These are phyloP conservation scores for Mormyrus hasselquistii DNA, from an alignment of 2,797 vertebrate genomes.

Conservation along the genomic window DNA sequence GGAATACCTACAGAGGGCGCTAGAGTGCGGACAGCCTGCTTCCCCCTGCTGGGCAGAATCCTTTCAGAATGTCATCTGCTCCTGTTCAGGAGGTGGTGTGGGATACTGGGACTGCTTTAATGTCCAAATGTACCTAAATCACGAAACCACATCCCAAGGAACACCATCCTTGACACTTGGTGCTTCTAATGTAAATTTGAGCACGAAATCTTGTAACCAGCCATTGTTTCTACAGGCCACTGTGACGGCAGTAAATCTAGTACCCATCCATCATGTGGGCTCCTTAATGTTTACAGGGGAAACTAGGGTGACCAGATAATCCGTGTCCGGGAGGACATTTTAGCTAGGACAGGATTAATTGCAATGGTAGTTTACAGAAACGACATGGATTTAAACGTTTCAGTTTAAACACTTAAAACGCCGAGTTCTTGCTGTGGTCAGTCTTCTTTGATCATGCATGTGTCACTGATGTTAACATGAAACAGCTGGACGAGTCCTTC, in stretches of 20 bases:
- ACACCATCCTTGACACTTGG: neutral
- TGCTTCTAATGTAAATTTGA: neutral
- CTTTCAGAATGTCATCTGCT: conserved; percentile 67
- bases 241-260: neutral
- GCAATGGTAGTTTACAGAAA: too few relatives aligned
- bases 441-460: neutral
- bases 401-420: neutral
- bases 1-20: neutral
- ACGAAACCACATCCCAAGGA: neutral
- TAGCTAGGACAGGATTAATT: neutral
- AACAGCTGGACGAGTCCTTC: neutral
- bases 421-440: neutral
- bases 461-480: neutral
- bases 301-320: neutral
- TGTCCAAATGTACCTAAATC: neutral
- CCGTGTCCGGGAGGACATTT: neutral
- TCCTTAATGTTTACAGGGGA: neutral
- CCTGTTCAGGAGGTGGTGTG: conserved; percentile 49
- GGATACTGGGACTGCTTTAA: conserved; percentile 13
- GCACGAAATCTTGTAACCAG: neutral
- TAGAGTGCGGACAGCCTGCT: conserved; percentile 48
- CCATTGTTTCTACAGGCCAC: neutral
- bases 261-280: neutral
- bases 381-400: neutral
- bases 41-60: conserved; percentile 52